Evolutionary conservation across 2,888 invertebrate genomes (phyloP).

Genomic region (Acanthosoma haemorrhoidale): DNA sequence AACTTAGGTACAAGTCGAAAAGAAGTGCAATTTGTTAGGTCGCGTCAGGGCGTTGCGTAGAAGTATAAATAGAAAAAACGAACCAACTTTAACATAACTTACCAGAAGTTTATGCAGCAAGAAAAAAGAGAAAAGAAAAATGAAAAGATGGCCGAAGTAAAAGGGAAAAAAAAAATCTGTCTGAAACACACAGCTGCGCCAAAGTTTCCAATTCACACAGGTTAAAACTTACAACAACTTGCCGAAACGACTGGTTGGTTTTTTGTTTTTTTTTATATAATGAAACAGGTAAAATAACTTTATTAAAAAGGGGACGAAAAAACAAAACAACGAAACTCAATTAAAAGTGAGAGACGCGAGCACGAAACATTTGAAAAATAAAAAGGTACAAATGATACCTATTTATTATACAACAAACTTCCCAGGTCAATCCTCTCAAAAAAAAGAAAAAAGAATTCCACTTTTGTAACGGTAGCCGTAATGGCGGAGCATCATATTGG

Average conservation of each 20-base stretch:
- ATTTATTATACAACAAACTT: background rate
- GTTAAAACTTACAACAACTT: slow-evolving; percentile 15
- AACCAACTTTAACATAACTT: background rate
- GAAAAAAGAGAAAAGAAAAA: slow-evolving; percentile 11
- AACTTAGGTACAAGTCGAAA: background rate
- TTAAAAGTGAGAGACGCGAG: background rate
- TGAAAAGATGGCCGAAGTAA: background rate
- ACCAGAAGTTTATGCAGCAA: background rate
- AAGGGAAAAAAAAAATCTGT: slow-evolving; percentile 4
- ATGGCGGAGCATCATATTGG: no score
- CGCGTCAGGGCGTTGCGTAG: background rate
- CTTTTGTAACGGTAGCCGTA: no score
- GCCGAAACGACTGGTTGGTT: slow-evolving; percentile 4
- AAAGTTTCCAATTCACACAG: slow-evolving; percentile 22
- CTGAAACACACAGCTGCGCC: slow-evolving; percentile 17
- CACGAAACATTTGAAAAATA: background rate
- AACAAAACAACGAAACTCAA: background rate
- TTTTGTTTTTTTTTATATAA: no score
- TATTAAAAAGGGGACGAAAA: background rate
- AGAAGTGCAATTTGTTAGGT: background rate
- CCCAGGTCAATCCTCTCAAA: background rate
- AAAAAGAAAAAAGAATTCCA: background rate
- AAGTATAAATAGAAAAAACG: slow-evolving; percentile 3
- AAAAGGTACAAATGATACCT: background rate
- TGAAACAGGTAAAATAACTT: background rate